These are phyloP conservation scores for Rhineura floridana DNA, from an alignment of 2,113 vertebrate species.

Conservation along the genomic window DNA sequence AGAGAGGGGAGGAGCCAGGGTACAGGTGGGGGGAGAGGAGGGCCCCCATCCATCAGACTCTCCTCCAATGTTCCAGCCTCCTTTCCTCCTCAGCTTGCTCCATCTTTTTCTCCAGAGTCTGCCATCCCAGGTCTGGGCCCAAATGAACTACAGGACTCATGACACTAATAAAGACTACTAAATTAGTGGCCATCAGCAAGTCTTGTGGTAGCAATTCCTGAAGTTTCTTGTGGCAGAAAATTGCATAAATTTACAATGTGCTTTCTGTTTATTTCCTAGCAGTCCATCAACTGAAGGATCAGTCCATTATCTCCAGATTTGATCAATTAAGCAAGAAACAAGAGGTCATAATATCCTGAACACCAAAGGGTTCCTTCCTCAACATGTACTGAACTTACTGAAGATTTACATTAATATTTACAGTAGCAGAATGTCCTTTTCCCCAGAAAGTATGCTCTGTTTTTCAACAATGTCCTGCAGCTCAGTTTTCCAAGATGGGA, in stretches of 20 bases:
- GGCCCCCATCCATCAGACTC: too few relatives aligned
- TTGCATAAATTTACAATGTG: too few relatives aligned
- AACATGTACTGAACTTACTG: constrained; percentile 27
- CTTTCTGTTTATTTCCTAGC: not conserved
- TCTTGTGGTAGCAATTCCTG: not conserved
- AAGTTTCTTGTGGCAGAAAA: too few relatives aligned
- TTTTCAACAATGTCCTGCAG: constrained; percentile 53
- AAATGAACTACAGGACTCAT: too few relatives aligned
- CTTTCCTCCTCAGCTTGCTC: too few relatives aligned
- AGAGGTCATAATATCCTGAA: not conserved
- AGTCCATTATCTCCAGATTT: not conserved
- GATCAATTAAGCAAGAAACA: not conserved
- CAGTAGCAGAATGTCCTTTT: constrained; percentile 31
- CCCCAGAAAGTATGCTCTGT: constrained; percentile 52
- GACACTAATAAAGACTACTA: not conserved
- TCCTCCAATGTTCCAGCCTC: too few relatives aligned
- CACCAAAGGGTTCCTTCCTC: not conserved
- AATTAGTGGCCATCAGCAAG: not conserved
- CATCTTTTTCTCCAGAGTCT: too few relatives aligned
- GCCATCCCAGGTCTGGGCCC: too few relatives aligned
- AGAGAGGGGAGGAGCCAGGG: too few relatives aligned
- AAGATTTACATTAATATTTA: constrained; percentile 35
- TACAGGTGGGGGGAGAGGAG: too few relatives aligned
- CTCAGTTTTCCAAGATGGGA: constrained; percentile 41
- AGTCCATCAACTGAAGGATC: not conserved